Percentiles rank a stretch among this genome's conserved stretches.
These are phyloP conservation scores for Aplidium turbinatum DNA, from an alignment of 23 tunicate species.

Conservation along the genomic window DNA sequence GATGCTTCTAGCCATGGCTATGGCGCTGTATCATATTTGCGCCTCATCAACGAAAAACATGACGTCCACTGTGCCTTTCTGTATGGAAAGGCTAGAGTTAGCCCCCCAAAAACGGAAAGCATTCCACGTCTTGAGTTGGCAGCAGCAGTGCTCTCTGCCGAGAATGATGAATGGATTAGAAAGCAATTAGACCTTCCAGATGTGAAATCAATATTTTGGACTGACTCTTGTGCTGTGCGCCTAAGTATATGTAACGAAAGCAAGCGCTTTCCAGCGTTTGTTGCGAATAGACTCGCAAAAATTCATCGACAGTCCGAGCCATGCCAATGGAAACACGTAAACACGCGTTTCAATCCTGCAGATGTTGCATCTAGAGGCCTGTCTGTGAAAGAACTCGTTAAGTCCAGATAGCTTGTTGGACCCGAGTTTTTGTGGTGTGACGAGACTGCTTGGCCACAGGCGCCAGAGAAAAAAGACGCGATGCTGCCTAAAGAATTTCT, in stretches of 20 bases:
- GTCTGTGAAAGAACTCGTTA: constrained; percentile 10
- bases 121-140: constrained; percentile 21
- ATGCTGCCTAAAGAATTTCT: constrained; percentile 7
- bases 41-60: neutral
- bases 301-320: constrained; percentile 32
- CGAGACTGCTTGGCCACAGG: constrained; percentile 4
- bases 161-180: constrained; percentile 26
- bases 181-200: neutral
- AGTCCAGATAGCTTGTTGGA: constrained; percentile 14
- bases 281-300: constrained; percentile 26
- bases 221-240: constrained; percentile 20
- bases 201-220: constrained; percentile 15
- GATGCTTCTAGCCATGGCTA: too few species aligned
- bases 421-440: constrained; percentile 13
- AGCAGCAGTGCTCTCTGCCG: constrained; percentile 17
- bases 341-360: constrained; percentile 10
- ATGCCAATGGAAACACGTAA: constrained; percentile 31
- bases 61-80: constrained; percentile 12
- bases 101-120: constrained; percentile 24
- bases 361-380: constrained; percentile 17
- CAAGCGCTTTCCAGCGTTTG: constrained; percentile 20
- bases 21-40: neutral
- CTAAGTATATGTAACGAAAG: constrained; percentile 21
- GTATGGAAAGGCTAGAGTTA: constrained; percentile 16
- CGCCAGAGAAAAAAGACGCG: constrained; percentile 1